phyloP scores from a whole-genome alignment of 2,113 vertebrate genomes.

The Marcusenius ussheri region DNA sequence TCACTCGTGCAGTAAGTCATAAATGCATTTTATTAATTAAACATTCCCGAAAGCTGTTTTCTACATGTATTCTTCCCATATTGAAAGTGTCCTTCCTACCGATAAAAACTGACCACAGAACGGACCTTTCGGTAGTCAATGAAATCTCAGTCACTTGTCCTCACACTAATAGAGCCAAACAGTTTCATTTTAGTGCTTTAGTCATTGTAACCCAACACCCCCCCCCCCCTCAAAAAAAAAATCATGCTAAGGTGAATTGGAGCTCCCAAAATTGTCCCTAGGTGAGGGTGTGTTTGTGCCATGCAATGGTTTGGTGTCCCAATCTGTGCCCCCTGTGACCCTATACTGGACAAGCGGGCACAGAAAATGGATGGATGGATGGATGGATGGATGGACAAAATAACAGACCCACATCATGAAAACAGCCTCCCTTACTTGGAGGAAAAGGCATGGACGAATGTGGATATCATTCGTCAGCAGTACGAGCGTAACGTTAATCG shows the following conservation, averaged over 20 bases:
- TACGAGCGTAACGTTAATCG: not conserved
- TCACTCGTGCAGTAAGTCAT: not conserved
- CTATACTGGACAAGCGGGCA: not conserved
- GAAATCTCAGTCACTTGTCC: not conserved
- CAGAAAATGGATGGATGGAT: not conserved
- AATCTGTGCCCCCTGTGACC: not conserved
- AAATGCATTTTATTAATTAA: not conserved
- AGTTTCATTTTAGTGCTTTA: not conserved
- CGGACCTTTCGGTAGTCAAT: not conserved
- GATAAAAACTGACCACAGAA: not conserved
- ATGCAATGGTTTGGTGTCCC: not conserved
- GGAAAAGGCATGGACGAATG: not conserved
- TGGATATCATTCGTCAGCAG: no score
- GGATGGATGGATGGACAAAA: not conserved
- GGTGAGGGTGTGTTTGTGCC: not conserved
- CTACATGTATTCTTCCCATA: not conserved
- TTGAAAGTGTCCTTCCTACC: not conserved
- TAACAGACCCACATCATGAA: not conserved
- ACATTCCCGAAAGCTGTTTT: not conserved
- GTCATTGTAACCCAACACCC: not conserved
- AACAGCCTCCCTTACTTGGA: not conserved
- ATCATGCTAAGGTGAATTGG: not conserved
- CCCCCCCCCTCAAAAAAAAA: not conserved
- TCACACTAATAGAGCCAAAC: not conserved
- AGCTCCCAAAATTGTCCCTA: not conserved